phyloP scores from a whole-genome alignment of 53 echinoderm and acorn worm species.

The Henricia sp. region DNA sequence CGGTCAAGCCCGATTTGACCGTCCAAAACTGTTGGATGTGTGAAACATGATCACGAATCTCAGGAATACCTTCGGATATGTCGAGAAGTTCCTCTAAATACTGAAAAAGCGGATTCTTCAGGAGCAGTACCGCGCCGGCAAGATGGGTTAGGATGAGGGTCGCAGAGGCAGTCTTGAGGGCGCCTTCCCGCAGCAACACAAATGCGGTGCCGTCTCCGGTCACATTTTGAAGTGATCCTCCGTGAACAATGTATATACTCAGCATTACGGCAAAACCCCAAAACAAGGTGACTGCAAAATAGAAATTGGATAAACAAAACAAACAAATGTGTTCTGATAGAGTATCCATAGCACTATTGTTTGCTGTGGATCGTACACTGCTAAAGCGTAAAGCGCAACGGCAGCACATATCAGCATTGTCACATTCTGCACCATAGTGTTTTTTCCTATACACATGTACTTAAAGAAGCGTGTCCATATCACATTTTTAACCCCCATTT shows the following conservation, averaged over 20 bases:
- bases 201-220: conserved; percentile 44
- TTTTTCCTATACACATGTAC: background rate
- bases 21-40: too few relatives aligned
- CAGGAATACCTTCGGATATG: conserved; percentile 55
- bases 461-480: background rate
- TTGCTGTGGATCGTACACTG: background rate
- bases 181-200: conserved; percentile 48
- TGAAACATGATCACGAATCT: too few relatives aligned
- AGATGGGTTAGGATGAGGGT: conserved; percentile 59
- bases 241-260: conserved; percentile 45
- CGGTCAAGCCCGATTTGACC: too few relatives aligned
- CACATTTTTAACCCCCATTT: too few relatives aligned
- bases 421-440: too few relatives aligned
- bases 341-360: background rate
- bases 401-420: too few relatives aligned
- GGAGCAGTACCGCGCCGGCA: conserved; percentile 28
- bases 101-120: conserved; percentile 68
- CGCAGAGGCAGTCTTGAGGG: conserved; percentile 34
- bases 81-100: conserved; percentile 62
- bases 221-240: conserved; percentile 1
- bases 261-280: conserved; percentile 24
- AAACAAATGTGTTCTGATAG: background rate
- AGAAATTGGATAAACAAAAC: background rate
- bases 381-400: too few relatives aligned
- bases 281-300: conserved; percentile 33